These are phyloP conservation scores for Alethe diademata DNA, from an alignment of 2,113 vertebrate species.

Conservation along the genomic window DNA sequence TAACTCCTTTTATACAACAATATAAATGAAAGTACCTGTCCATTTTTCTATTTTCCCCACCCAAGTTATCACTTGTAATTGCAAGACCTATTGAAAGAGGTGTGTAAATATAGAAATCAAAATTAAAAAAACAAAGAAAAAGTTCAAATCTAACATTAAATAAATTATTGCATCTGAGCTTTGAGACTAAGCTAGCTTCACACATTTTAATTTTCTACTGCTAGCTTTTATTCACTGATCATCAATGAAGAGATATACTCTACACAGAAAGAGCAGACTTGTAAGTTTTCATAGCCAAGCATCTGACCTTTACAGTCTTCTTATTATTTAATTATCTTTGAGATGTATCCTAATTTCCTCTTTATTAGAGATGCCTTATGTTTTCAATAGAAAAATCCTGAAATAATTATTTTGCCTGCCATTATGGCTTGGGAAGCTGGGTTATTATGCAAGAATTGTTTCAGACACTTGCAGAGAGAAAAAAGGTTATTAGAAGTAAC, in stretches of 20 bases:
- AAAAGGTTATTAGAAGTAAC: constrained; percentile 25
- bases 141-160: background rate
- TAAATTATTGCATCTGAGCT: background rate
- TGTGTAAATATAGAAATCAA: background rate
- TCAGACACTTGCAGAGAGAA: background rate
- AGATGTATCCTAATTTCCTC: constrained; percentile 15
- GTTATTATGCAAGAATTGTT: background rate
- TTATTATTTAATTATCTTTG: constrained; percentile 46
- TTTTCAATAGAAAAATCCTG: constrained; percentile 13
- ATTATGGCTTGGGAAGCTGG: background rate
- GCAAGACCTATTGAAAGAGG: background rate
- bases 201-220: background rate
- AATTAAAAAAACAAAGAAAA: background rate
- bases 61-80: background rate
- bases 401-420: constrained; percentile 33
- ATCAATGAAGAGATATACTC: background rate
- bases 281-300: constrained; percentile 4
- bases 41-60: background rate
- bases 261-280: background rate
- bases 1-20: background rate
- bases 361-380: background rate
- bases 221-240: background rate
- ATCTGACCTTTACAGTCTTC: constrained; percentile 36
- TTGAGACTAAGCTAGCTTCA: background rate
- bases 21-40: background rate